Conservation (phyloP, 2,888 invertebrate species). For the Cephus pygmeus region DNA sequence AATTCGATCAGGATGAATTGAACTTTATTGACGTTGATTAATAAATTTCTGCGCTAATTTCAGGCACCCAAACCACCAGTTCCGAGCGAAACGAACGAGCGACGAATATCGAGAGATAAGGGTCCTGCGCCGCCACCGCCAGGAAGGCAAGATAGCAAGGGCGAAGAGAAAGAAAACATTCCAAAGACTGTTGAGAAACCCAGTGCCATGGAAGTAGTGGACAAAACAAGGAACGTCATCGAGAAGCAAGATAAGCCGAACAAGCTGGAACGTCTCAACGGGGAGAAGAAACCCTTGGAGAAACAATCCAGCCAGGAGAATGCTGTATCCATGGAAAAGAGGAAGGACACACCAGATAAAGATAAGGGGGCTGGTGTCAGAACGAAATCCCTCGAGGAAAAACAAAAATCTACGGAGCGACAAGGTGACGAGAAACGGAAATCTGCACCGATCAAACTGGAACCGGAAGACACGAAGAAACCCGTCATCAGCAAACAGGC, state of each 20-base stretch:
- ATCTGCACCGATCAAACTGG: constrained; percentile 56
- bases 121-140: constrained; percentile 82
- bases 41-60: constrained; percentile 17
- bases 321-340: constrained; percentile 2
- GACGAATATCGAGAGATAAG: constrained; percentile 75
- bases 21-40: constrained; percentile 1
- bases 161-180: constrained; percentile 48
- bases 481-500: constrained; percentile 48
- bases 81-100: constrained; percentile 65
- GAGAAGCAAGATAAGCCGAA: constrained; percentile 36
- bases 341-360: constrained; percentile 22
- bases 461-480: constrained; percentile 48
- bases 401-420: constrained; percentile 27
- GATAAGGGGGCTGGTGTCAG: constrained; percentile 31
- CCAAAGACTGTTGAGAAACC: constrained; percentile 28
- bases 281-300: constrained; percentile 31
- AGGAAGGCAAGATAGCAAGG: constrained; percentile 47
- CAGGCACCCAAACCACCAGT: constrained; percentile 76
- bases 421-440: constrained; percentile 59
- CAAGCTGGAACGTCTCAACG: constrained; percentile 28
- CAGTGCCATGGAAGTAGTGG: constrained; percentile 33
- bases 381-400: constrained; percentile 47
- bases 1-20: not conserved
- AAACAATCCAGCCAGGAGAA: constrained; percentile 26
- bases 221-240: constrained; percentile 29